Evolutionary conservation across 1,140 invertebrate species (phyloP).

Genomic region (Phymorhynchus buccinoides): DNA sequence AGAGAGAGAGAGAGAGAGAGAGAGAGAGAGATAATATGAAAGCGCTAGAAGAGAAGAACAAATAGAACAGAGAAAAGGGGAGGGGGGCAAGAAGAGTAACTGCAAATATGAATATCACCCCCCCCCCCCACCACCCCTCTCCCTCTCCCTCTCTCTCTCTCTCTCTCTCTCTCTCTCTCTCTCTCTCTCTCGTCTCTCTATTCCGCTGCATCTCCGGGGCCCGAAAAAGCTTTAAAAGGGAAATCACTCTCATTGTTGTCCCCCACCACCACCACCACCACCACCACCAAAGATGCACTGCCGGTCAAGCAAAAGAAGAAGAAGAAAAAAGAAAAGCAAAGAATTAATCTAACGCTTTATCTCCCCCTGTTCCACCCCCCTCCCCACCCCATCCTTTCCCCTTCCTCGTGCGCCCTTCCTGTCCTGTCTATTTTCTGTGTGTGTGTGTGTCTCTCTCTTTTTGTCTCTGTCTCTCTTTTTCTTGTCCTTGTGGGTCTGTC

Average conservation of each 20-base stretch:
- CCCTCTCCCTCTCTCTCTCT: not conserved
- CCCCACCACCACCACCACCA: no score
- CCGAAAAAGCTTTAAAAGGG: conserved; percentile 36
- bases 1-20: not conserved
- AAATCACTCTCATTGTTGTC: conserved; percentile 42
- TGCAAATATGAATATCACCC: conserved; percentile 40
- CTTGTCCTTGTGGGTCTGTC: not conserved
- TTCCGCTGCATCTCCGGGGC: no score
- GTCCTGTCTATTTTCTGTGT: not conserved
- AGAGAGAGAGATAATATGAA: not conserved
- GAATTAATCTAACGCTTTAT: conserved; percentile 33
- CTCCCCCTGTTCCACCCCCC: not conserved
- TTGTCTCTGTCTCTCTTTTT: not conserved
- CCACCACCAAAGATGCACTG: no score
- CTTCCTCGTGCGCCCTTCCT: no score
- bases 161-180: not conserved
- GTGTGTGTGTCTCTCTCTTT: not conserved
- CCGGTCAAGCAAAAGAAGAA: conserved; percentile 1
- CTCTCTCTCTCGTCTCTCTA: no score
- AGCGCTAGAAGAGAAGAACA: not conserved
- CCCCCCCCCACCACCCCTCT: no score
- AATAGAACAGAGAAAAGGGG: not conserved
- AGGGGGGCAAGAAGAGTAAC: conserved; percentile 34
- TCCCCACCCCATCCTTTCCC: not conserved
- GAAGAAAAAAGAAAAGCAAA: not conserved